Conservation (phyloP, 2,888 invertebrate genomes). For the Drosophila gaucha region DNA sequence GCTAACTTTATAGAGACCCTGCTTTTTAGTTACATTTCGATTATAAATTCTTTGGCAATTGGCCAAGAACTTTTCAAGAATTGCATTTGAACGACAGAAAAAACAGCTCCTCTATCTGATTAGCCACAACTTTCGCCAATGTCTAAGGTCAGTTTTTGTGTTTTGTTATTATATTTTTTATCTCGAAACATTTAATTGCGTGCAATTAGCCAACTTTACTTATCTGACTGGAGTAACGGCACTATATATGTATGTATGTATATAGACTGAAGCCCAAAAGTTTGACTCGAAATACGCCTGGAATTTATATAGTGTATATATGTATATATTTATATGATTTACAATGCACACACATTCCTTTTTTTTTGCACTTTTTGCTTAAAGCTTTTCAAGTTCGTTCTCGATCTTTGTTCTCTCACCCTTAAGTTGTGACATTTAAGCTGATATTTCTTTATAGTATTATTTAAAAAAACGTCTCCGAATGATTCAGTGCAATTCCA, state of each 20-base stretch:
- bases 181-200: slow-evolving; percentile 40
- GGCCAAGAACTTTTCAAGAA: slow-evolving; percentile 34
- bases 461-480: neutral
- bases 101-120: slow-evolving; percentile 2
- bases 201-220: slow-evolving; percentile 42
- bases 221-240: slow-evolving; percentile 46
- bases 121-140: slow-evolving; percentile 23
- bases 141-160: slow-evolving; percentile 69
- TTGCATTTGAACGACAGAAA: slow-evolving; percentile 13
- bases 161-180: slow-evolving; percentile 37
- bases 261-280: neutral
- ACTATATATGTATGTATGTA: neutral
- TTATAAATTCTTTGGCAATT: slow-evolving; percentile 34
- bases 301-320: neutral
- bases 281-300: neutral
- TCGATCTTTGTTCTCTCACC: neutral
- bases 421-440: neutral
- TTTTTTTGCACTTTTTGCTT: too few species aligned
- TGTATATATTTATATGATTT: neutral
- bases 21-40: slow-evolving; percentile 15
- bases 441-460: neutral
- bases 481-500: slow-evolving; percentile 43
- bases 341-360: too few species aligned
- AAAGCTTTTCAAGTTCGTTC: neutral
- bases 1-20: slow-evolving; percentile 8